These are phyloP conservation scores for Xenopus tropicalis DNA, from an alignment of 2,113 vertebrate species.

Conservation along the genomic window UCB_Xtro_10.0 CM004447.2:81072001-81072500, in stretches of 20 bases:
- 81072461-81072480: no score
- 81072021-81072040: conserved; percentile 35
- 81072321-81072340: no score
- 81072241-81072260: background rate
- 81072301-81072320: no score
- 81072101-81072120: conserved; percentile 31
- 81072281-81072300: background rate
- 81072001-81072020: conserved; percentile 37
- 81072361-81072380: no score
- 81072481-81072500: no score
- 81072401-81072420: no score
- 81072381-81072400: no score
- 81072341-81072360: no score
- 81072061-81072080: conserved; percentile 38
- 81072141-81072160: conserved; percentile 39
- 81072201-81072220: conserved; percentile 1
- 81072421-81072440: no score
- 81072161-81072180: conserved; percentile 11
- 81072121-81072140: conserved; percentile 35
- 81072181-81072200: conserved; percentile 7
- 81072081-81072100: conserved; percentile 44
- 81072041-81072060: conserved; percentile 27
- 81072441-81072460: no score
- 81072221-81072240: background rate
- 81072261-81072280: background rate